These are phyloP conservation scores for Cephus pulcher DNA, from an alignment of 2,888 invertebrate species.

Conservation along the genomic window DNA sequence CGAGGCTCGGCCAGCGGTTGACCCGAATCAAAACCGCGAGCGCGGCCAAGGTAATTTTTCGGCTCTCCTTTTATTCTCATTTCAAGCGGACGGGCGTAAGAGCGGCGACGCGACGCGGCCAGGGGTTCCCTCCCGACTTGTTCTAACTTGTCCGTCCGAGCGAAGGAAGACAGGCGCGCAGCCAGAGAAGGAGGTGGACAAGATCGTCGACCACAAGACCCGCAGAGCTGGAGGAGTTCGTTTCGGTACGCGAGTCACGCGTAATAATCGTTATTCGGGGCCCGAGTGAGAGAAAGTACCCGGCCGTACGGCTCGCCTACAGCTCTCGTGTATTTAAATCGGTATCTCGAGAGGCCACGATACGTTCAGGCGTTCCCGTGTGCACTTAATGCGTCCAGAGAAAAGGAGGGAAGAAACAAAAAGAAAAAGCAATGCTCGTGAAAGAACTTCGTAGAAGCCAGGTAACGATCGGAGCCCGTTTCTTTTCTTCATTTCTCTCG, in stretches of 20 bases:
- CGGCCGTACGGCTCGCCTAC: constrained; percentile 8
- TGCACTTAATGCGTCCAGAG: background rate
- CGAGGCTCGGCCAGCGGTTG: constrained; percentile 20
- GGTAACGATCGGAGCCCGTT: background rate
- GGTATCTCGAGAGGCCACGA: constrained; percentile 17
- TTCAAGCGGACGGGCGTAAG: background rate
- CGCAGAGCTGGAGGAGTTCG: background rate
- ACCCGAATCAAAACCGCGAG: constrained; percentile 25
- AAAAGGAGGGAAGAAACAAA: background rate
- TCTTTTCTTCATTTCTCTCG: background rate
- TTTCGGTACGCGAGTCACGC: constrained; percentile 45
- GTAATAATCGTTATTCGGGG: constrained; percentile 55
- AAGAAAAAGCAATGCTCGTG: background rate
- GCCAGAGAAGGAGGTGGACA: background rate
- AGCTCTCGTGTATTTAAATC: constrained; percentile 17
- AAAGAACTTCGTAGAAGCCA: background rate
- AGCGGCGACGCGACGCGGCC: background rate
- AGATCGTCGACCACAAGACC: background rate
- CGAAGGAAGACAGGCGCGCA: background rate
- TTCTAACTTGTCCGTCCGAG: background rate
- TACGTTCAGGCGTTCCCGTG: background rate
- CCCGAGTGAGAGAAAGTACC: constrained; percentile 53
- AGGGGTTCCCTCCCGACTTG: background rate
- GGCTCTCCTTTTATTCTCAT: constrained; percentile 1
- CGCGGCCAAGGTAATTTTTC: constrained; percentile 5